Evolutionary conservation across 2,888 invertebrate genomes (phyloP).

Genomic region (Abrostola triplasia): DNA sequence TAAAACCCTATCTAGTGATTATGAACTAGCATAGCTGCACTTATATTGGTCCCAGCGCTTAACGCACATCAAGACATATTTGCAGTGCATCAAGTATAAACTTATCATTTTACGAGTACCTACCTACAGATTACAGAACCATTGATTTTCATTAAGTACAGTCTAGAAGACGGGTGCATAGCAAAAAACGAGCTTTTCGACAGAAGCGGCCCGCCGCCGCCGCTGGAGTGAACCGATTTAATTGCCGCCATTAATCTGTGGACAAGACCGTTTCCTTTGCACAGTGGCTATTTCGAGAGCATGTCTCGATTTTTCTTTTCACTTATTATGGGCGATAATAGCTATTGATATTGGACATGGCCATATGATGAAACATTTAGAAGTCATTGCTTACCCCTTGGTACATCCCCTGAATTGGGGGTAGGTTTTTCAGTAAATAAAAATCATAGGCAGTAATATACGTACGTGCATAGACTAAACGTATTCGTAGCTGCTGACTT

Average conservation of each 20-base stretch:
- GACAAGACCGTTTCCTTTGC: slow-evolving; percentile 66
- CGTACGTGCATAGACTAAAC: too few species aligned
- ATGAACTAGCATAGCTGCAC: too few species aligned
- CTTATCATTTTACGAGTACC: slow-evolving; percentile 31
- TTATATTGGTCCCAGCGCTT: too few species aligned
- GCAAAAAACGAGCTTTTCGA: slow-evolving; percentile 51
- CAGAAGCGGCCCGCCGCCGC: slow-evolving; percentile 41
- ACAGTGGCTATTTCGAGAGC: slow-evolving; percentile 53
- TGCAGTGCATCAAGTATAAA: slow-evolving; percentile 20
- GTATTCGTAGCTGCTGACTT: too few species aligned
- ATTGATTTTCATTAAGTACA: slow-evolving; percentile 53
- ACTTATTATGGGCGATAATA: slow-evolving; percentile 47
- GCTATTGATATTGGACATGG: slow-evolving; percentile 26
- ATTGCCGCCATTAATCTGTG: slow-evolving; percentile 78
- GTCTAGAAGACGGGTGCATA: slow-evolving; percentile 29
- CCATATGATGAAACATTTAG: slow-evolving; percentile 9
- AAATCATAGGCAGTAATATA: too few species aligned
- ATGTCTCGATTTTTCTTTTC: slow-evolving; percentile 55
- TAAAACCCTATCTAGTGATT: too few species aligned
- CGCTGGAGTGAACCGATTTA: slow-evolving; percentile 73
- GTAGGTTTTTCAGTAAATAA: too few species aligned
- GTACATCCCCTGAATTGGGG: too few species aligned
- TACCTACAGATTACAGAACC: slow-evolving; percentile 36
- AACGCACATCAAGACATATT: slow-evolving; percentile 26
- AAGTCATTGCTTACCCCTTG: too few species aligned